Percentiles rank a stretch among this genome's conserved stretches.
These are phyloP conservation scores for Unio pictorum DNA, from an alignment of 2,888 invertebrate species.

Conservation along the genomic window DNA sequence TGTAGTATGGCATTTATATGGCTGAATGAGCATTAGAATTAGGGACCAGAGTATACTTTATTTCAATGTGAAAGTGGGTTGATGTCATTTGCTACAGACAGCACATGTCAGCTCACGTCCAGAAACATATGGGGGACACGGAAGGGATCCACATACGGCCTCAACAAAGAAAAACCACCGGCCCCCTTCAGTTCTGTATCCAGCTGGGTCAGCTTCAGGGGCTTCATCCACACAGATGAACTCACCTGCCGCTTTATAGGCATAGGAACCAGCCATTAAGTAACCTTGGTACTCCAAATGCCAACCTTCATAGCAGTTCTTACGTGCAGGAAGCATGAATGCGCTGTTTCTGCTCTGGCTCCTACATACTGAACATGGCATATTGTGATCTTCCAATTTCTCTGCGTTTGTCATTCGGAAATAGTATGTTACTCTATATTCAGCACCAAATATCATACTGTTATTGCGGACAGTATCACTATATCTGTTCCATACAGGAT, in stretches of 20 bases:
- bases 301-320: slow-evolving; percentile 32
- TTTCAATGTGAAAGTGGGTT: too few species aligned
- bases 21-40: too few species aligned
- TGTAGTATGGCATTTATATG: too few species aligned
- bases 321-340: slow-evolving; percentile 33
- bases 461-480: not conserved
- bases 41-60: too few species aligned
- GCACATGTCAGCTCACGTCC: slow-evolving; percentile 30
- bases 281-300: slow-evolving; percentile 32
- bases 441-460: slow-evolving; percentile 11
- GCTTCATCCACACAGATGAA: slow-evolving; percentile 32
- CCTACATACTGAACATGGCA: slow-evolving; percentile 38
- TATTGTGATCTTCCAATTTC: slow-evolving; percentile 13
- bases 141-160: slow-evolving; percentile 30
- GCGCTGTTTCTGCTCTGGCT: slow-evolving; percentile 6
- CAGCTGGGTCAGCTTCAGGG: slow-evolving; percentile 28
- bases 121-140: slow-evolving; percentile 28
- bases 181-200: slow-evolving; percentile 21
- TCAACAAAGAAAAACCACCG: slow-evolving; percentile 25
- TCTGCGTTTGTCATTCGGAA: not conserved
- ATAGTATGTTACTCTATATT: too few species aligned
- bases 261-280: slow-evolving; percentile 19
- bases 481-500: slow-evolving; percentile 11
- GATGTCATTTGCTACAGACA: slow-evolving; percentile 28
- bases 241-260: slow-evolving; percentile 5